Conservation (phyloP, 2,888 invertebrate species). For the Margaritifera margaritifera region DNA sequence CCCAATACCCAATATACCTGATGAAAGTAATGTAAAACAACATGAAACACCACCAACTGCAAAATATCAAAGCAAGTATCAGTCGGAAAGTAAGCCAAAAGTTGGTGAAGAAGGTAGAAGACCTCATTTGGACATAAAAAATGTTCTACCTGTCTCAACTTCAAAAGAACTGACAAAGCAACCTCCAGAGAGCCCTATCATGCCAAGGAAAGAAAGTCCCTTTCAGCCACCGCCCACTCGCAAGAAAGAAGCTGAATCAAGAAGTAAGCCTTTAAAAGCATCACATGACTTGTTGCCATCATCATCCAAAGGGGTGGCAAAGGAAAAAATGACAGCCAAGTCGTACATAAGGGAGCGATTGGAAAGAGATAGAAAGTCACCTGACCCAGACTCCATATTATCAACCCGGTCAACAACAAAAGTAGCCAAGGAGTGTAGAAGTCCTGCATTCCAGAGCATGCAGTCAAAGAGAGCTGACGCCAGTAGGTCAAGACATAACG, state of each 20-base stretch:
- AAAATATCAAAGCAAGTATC: slow-evolving; percentile 7
- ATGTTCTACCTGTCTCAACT: slow-evolving; percentile 25
- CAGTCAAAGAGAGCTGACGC: slow-evolving; percentile 27
- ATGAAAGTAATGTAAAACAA: slow-evolving; percentile 1
- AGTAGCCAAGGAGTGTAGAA: too few relatives aligned
- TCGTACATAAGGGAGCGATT: too few relatives aligned
- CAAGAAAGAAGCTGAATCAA: slow-evolving; percentile 20
- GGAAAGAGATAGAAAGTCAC: too few relatives aligned
- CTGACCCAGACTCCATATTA: slow-evolving; percentile 1
- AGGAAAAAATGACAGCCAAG: too few relatives aligned
- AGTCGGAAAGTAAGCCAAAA: slow-evolving; percentile 13
- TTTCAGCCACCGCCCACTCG: slow-evolving; percentile 42
- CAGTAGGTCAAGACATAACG: slow-evolving; percentile 50
- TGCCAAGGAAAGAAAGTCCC: slow-evolving; percentile 49
- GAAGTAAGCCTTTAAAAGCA: slow-evolving; percentile 29
- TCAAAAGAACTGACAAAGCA: not conserved
- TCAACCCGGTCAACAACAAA: slow-evolving; percentile 14
- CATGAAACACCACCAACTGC: slow-evolving; percentile 5
- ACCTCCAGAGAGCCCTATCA: slow-evolving; percentile 41
- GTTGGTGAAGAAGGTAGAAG: slow-evolving; percentile 2
- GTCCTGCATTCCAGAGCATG: slow-evolving; percentile 52
- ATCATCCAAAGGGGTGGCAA: too few relatives aligned
- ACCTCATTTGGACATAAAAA: not conserved
- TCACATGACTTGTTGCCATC: slow-evolving; percentile 24
- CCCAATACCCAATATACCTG: slow-evolving; percentile 14